Percentiles rank a stretch among this genome's conserved stretches.
These are phyloP conservation scores for Camelus dromedarius DNA, from an alignment of 2,113 vertebrate species.

Conservation along the genomic window DNA sequence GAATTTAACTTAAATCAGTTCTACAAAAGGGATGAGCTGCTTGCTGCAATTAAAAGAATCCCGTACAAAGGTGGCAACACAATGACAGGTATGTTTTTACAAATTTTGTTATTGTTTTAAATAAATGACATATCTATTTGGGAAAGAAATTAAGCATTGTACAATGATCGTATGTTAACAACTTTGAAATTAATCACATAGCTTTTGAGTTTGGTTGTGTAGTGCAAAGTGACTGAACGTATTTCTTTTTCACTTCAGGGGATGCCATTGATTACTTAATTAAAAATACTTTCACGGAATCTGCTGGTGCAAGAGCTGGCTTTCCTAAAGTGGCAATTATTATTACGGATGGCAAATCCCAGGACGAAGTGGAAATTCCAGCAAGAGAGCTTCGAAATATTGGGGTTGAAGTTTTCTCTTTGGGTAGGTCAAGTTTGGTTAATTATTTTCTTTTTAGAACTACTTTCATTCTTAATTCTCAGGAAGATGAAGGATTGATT, in stretches of 20 bases:
- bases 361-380: slow-evolving; percentile 92
- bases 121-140: not conserved
- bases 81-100: slow-evolving; percentile 91
- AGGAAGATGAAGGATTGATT: not conserved
- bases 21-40: slow-evolving; percentile 89
- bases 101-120: not conserved
- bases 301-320: slow-evolving; percentile 91
- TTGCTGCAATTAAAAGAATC: slow-evolving; percentile 93
- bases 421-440: slow-evolving; percentile 88
- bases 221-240: not conserved
- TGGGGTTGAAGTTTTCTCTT: slow-evolving; percentile 97
- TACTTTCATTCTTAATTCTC: not conserved
- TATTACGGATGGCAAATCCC: slow-evolving; percentile 95
- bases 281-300: slow-evolving; percentile 91
- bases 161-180: not conserved
- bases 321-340: slow-evolving; percentile 96
- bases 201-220: not conserved
- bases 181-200: not conserved
- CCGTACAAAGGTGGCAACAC: slow-evolving; percentile 95
- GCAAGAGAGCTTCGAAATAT: slow-evolving; percentile 91
- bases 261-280: slow-evolving; percentile 93
- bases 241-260: slow-evolving; percentile 86
- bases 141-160: not conserved
- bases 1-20: slow-evolving; percentile 94
- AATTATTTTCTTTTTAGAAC: not conserved